Percentiles rank a stretch among this genome's conserved stretches.
These are phyloP conservation scores for Lepus europaeus DNA, from an alignment of 2,113 vertebrate species.

Conservation along the genomic window DNA sequence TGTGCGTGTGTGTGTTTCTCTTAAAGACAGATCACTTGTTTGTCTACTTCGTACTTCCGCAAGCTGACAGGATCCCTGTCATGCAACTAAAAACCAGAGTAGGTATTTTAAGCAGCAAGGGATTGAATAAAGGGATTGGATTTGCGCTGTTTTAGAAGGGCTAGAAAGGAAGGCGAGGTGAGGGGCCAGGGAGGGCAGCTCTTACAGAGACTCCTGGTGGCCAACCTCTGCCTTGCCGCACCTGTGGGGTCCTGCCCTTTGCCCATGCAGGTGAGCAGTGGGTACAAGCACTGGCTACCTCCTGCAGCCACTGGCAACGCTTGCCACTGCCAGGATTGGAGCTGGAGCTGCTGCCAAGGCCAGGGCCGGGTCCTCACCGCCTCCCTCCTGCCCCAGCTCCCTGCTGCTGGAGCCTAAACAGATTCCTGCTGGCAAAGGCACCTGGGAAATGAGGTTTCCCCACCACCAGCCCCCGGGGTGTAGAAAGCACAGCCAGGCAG, in stretches of 20 bases:
- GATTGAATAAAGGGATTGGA: not conserved
- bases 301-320: too few species aligned
- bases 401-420: not conserved
- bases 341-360: not conserved
- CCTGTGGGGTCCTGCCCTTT: not conserved
- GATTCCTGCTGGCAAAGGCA: not conserved
- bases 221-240: not conserved
- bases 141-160: not conserved
- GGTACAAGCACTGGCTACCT: not conserved
- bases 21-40: not conserved
- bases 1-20: not conserved
- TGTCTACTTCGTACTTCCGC: not conserved
- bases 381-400: not conserved
- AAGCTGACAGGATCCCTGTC: not conserved
- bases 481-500: not conserved
- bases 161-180: not conserved
- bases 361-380: not conserved
- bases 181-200: not conserved
- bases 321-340: accelerated
- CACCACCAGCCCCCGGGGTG: not conserved
- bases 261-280: accelerated
- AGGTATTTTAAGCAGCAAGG: not conserved
- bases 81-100: not conserved
- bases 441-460: not conserved
- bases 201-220: not conserved